Conservation (phyloP, 2,113 vertebrate genomes). For the Bothrops jararaca region DNA sequence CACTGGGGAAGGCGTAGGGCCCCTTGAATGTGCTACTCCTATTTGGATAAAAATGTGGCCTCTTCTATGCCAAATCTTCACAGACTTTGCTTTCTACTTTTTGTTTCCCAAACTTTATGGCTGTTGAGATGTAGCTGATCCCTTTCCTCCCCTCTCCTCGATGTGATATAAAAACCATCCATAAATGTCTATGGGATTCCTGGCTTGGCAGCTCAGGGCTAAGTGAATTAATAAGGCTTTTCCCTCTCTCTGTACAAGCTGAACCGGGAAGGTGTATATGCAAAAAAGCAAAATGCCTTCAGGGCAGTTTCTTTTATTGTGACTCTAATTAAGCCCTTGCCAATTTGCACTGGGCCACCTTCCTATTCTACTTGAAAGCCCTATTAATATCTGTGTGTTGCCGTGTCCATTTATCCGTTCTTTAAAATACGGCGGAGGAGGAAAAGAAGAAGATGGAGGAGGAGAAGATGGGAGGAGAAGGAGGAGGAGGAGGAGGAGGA, state of each 20-base stretch:
- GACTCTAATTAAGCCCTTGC: slow-evolving; percentile 75
- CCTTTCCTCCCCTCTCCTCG: background rate
- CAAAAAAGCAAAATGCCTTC: slow-evolving; percentile 61
- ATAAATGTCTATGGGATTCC: slow-evolving; percentile 38
- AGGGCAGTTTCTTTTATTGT: slow-evolving; percentile 56
- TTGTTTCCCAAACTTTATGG: background rate
- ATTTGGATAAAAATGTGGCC: background rate
- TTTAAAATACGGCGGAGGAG: slow-evolving; percentile 22
- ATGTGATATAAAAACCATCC: background rate
- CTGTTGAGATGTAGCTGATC: background rate
- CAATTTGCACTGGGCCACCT: slow-evolving; percentile 56
- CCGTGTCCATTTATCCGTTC: slow-evolving; percentile 54
- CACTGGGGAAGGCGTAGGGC: background rate
- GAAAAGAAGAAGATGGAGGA: background rate
- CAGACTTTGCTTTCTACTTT: background rate
- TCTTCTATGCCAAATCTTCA: background rate
- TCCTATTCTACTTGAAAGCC: slow-evolving; percentile 54
- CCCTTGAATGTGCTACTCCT: background rate
- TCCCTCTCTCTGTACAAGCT: slow-evolving; percentile 42
- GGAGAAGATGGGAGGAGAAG: too few species aligned
- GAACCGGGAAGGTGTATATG: slow-evolving; percentile 50
- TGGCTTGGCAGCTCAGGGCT: slow-evolving; percentile 46
- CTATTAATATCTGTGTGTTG: slow-evolving; percentile 58
- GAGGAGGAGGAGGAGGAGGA: background rate
- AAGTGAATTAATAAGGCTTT: slow-evolving; percentile 50